A percentile compares a stretch with the other conserved stretches of the same genome.
Conservation (phyloP, 2,888 invertebrate species). For the Acleris sparsana region DNA sequence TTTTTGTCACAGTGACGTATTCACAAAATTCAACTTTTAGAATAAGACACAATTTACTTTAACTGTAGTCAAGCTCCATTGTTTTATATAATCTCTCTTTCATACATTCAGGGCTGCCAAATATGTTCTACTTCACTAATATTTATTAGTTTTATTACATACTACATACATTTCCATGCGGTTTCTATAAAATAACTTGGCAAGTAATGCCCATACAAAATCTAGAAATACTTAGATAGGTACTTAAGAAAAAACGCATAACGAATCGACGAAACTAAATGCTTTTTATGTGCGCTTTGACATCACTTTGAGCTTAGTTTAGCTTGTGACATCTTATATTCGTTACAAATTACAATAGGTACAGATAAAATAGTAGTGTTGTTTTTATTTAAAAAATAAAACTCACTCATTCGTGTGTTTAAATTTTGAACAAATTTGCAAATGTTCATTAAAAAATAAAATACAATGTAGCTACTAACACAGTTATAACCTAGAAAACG, state of each 20-base stretch:
- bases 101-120: constrained; percentile 31
- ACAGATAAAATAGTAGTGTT: too few species aligned
- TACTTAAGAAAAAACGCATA: background rate
- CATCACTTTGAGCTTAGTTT: constrained; percentile 16
- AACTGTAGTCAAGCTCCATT: constrained; percentile 40
- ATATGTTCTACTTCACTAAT: constrained; percentile 20
- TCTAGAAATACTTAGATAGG: too few species aligned
- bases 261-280: background rate
- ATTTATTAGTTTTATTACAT: constrained; percentile 13
- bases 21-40: constrained; percentile 28
- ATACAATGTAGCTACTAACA: too few species aligned
- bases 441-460: too few species aligned
- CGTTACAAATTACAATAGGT: background rate
- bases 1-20: constrained; percentile 31
- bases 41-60: constrained; percentile 40
- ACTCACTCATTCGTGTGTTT: too few species aligned
- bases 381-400: too few species aligned
- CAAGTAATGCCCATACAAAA: too few species aligned
- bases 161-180: constrained; percentile 5
- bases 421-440: too few species aligned
- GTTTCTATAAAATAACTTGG: too few species aligned
- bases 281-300: constrained; percentile 18
- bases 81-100: constrained; percentile 35
- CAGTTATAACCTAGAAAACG: too few species aligned
- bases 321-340: background rate